These are phyloP conservation scores for Austrofundulus limnaeus DNA, from an alignment of 2,113 vertebrate genomes.

Conservation along the genomic window DNA sequence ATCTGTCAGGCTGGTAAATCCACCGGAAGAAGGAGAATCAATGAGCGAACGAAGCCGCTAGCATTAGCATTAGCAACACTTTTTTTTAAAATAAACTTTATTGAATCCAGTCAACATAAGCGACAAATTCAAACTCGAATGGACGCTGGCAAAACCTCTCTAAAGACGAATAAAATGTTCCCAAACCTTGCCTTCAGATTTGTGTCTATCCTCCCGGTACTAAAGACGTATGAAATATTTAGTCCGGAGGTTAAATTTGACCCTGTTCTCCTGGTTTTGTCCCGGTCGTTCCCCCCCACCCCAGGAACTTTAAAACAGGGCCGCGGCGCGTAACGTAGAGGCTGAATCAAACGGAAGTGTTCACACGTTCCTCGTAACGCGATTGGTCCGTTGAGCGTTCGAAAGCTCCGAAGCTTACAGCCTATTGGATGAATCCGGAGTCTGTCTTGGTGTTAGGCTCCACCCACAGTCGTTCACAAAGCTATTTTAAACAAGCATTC, in stretches of 20 bases:
- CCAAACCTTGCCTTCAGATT: conserved; percentile 32
- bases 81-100: conserved; percentile 8
- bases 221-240: conserved; percentile 12
- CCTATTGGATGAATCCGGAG: conserved; percentile 51
- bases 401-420: neutral
- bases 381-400: conserved; percentile 56
- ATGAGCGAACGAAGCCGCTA: conserved; percentile 50
- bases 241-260: conserved; percentile 21
- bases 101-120: neutral
- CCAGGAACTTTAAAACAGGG: conserved; percentile 76
- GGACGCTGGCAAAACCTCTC: neutral
- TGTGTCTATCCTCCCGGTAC: conserved; percentile 9
- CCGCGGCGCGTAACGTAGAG: conserved; percentile 50
- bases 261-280: conserved; percentile 37
- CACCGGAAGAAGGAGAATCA: conserved; percentile 32
- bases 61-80: conserved; percentile 33
- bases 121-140: neutral
- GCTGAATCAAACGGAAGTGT: conserved; percentile 34
- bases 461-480: conserved; percentile 28
- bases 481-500: too few relatives aligned
- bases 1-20: neutral
- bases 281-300: conserved; percentile 44
- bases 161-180: neutral
- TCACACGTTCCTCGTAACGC: conserved; percentile 2
- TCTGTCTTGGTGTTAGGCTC: neutral